phyloP scores from a whole-genome alignment of 2,888 invertebrate genomes.

The Chalcis sispes region DNA sequence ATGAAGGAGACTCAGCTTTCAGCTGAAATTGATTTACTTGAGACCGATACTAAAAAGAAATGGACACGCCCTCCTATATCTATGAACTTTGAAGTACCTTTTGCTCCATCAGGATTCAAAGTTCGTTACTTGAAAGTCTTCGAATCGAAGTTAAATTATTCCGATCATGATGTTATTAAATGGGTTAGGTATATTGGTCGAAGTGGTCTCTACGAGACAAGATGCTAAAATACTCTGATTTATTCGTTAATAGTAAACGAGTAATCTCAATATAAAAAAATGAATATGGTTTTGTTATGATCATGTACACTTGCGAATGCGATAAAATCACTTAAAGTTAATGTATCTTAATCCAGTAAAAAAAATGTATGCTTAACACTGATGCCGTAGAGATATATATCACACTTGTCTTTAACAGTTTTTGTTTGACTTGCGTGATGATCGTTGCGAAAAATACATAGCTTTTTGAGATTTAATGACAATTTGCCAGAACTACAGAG shows the following conservation, averaged over 20 bases:
- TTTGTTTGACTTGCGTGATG: constrained; percentile 25
- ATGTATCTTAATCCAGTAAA: constrained; percentile 46
- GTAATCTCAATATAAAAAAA: constrained; percentile 54
- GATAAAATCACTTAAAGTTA: constrained; percentile 44
- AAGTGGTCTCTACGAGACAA: constrained; percentile 98
- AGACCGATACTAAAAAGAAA: constrained; percentile 99
- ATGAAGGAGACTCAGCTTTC: constrained; percentile 99
- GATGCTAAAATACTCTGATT: constrained; percentile 84
- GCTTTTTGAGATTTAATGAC: constrained; percentile 45
- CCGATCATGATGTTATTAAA: constrained; percentile 99
- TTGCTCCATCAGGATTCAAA: constrained; percentile 99
- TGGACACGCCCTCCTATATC: constrained; percentile 99
- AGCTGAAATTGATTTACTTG: constrained; percentile 98
- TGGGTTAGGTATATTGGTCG: constrained; percentile 99
- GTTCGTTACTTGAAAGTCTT: constrained; percentile 99
- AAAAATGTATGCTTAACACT: constrained; percentile 52
- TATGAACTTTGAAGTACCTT: constrained; percentile 99
- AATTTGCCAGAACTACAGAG: constrained; percentile 15
- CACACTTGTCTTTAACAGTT: constrained; percentile 47
- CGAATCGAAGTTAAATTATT: constrained; percentile 99
- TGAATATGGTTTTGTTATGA: constrained; percentile 55
- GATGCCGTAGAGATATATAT: constrained; percentile 52
- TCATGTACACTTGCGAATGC: constrained; percentile 48
- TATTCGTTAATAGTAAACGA: constrained; percentile 55
- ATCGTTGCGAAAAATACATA: constrained; percentile 38